A percentile compares a stretch with the other conserved stretches of the same genome.
These are phyloP conservation scores for Parambassis ranga DNA, from an alignment of 2,797 vertebrate genomes.

Conservation along the genomic window DNA sequence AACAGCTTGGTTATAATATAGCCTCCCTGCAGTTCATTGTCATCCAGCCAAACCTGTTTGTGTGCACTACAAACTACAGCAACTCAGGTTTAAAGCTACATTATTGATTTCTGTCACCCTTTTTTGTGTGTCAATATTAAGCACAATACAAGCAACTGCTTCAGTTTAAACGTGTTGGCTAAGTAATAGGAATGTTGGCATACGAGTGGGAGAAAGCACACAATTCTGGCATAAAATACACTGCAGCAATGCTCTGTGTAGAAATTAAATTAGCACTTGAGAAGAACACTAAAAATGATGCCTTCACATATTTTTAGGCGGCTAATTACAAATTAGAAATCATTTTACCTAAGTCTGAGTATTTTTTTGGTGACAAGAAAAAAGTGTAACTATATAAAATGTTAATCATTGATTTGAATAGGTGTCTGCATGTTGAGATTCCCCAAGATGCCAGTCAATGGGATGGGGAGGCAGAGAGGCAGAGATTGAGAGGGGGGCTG, in stretches of 20 bases:
- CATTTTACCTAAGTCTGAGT: background rate
- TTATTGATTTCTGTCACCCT: background rate
- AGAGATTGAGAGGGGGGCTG: background rate
- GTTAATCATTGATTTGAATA: background rate
- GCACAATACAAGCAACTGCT: background rate
- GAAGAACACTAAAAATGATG: background rate
- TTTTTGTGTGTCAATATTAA: background rate
- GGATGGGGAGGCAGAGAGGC: background rate
- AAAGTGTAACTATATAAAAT: background rate
- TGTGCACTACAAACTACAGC: background rate
- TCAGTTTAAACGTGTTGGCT: background rate
- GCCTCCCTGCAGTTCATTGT: background rate
- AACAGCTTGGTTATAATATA: background rate
- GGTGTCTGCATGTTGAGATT: slow-evolving; percentile 24
- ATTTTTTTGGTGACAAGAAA: background rate
- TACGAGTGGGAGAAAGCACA: too few species aligned
- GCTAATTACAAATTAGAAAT: background rate
- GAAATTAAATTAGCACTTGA: background rate
- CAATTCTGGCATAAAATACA: background rate
- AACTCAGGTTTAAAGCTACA: rapidly evolving
- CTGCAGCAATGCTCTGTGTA: background rate
- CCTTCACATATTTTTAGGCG: background rate
- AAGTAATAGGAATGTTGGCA: too few species aligned
- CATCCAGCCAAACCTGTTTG: background rate
- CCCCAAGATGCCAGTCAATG: slow-evolving; percentile 14